Percentiles rank a stretch among this genome's conserved stretches.
phyloP scores from a whole-genome alignment of 2,797 vertebrate species.

The Heliangelus exortis region DNA sequence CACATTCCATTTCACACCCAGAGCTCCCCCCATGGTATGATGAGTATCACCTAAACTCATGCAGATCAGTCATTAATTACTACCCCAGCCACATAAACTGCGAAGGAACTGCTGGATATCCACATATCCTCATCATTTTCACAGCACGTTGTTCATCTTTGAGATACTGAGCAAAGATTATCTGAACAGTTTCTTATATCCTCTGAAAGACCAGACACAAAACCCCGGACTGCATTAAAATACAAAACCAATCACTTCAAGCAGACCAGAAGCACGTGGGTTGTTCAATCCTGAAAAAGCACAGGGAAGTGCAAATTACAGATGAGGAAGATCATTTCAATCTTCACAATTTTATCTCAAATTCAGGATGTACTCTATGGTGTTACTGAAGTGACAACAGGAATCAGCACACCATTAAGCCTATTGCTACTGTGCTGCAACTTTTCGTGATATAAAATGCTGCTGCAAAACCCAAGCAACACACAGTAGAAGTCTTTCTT shows the following conservation, averaged over 20 bases:
- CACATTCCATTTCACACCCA: neutral
- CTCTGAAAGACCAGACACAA: neutral
- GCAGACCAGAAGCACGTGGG: neutral
- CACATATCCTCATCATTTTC: neutral
- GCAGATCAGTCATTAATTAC: neutral
- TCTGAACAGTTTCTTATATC: neutral
- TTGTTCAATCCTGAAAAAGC: neutral
- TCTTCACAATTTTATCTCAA: neutral
- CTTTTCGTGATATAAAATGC: neutral
- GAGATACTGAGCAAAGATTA: too few species aligned
- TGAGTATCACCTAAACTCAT: neutral
- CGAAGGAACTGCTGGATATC: neutral
- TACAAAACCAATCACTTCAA: neutral
- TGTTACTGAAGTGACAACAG: neutral
- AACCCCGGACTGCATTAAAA: neutral
- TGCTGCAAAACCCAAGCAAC: neutral
- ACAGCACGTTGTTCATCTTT: too few species aligned
- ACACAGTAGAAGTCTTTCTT: neutral
- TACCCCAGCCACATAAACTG: rapidly evolving
- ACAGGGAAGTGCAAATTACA: neutral
- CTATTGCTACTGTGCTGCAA: neutral
- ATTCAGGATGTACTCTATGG: neutral
- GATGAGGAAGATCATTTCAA: neutral
- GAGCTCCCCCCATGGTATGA: neutral
- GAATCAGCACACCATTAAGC: neutral